These are phyloP conservation scores for Amphilophus citrinellus DNA, from an alignment of 2,113 vertebrate species.

Conservation along the genomic window DNA sequence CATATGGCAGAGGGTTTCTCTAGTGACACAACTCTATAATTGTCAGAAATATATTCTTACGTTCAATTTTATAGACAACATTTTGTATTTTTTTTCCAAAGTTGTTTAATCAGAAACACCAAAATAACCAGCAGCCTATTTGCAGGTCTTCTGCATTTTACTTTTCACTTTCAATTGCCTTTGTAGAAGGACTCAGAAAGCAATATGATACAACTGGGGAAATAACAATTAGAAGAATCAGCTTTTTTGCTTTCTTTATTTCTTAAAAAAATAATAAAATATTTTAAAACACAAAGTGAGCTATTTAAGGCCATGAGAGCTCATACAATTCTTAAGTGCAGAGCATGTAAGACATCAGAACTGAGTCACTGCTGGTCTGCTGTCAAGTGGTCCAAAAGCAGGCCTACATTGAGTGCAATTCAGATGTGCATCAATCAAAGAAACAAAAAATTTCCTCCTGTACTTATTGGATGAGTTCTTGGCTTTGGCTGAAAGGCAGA, in stretches of 20 bases:
- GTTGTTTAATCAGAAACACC: too few relatives aligned
- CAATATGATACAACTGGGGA: neutral
- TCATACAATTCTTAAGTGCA: neutral
- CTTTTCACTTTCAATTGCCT: neutral
- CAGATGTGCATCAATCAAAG: constrained; percentile 22
- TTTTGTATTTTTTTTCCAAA: too few relatives aligned
- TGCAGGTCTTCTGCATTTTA: neutral
- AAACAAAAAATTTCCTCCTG: constrained; percentile 7
- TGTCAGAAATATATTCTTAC: too few relatives aligned
- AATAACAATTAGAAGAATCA: neutral
- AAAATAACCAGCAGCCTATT: neutral
- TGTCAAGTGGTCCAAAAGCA: neutral
- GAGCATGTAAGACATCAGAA: neutral
- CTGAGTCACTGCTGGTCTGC: neutral
- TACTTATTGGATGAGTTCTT: constrained; percentile 22
- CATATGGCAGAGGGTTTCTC: too few relatives aligned
- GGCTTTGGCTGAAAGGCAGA: neutral
- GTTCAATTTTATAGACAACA: neutral
- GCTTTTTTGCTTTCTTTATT: neutral
- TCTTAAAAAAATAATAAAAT: neutral
- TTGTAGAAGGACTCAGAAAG: neutral
- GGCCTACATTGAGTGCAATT: neutral
- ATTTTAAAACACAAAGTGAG: neutral
- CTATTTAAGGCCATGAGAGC: neutral
- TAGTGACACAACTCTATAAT: too few relatives aligned